A percentile compares a stretch with the other conserved stretches of the same genome.
phyloP scores from a whole-genome alignment of 1,140 invertebrate species.

The Bilobella aurantiaca region DNA sequence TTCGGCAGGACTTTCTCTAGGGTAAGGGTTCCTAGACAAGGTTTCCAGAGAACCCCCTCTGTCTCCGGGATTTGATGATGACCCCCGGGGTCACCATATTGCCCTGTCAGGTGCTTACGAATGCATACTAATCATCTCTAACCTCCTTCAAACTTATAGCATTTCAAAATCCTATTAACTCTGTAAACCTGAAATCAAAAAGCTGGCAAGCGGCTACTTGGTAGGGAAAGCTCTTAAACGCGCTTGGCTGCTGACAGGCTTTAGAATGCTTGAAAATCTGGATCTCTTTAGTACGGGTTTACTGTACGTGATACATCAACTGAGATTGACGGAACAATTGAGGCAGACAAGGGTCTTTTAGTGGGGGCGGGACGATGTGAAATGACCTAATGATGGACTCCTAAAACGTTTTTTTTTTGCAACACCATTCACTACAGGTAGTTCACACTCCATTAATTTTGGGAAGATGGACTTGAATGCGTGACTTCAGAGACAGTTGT shows the following conservation, averaged over 20 bases:
- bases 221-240: no score
- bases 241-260: no score
- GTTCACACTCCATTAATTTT: slow-evolving; percentile 2
- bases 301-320: no score
- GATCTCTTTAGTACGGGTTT: no score
- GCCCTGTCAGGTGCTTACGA: slow-evolving; percentile 32
- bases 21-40: slow-evolving; percentile 12
- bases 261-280: no score
- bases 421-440: no score
- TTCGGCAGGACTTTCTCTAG: no score
- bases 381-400: not conserved
- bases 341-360: not conserved
- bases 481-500: not conserved
- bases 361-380: not conserved
- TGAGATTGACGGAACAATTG: not conserved
- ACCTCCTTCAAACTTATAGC: not conserved
- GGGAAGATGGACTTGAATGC: not conserved
- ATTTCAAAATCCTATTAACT: not conserved
- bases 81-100: slow-evolving; percentile 35
- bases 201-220: no score
- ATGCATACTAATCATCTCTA: slow-evolving; percentile 28
- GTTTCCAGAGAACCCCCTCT: slow-evolving; percentile 27
- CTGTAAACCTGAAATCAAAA: not conserved
- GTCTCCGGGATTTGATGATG: slow-evolving; percentile 28
- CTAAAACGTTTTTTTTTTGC: no score